phyloP scores from a whole-genome alignment of 2,888 invertebrate genomes.

The Chloroclysta siterata region DNA sequence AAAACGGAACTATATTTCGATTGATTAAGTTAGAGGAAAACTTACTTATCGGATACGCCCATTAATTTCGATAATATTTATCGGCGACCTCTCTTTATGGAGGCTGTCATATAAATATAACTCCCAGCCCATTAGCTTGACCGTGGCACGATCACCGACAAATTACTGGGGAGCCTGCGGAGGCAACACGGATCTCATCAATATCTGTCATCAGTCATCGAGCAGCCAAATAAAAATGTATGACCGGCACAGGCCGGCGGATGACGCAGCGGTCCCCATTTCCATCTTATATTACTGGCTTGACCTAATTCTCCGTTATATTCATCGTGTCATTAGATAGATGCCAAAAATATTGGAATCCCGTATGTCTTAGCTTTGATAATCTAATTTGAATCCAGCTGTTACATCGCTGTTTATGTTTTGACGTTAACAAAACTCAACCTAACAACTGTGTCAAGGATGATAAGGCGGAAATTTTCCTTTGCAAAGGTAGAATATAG shows the following conservation, averaged over 20 bases:
- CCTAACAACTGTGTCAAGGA: constrained; percentile 63
- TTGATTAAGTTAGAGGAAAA: constrained; percentile 52
- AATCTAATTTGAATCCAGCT: constrained; percentile 12
- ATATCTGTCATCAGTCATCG: constrained; percentile 78
- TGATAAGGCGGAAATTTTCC: constrained; percentile 68
- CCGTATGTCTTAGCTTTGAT: constrained; percentile 10
- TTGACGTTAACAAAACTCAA: constrained; percentile 40
- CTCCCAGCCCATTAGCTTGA: constrained; percentile 67
- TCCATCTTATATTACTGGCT: constrained; percentile 65
- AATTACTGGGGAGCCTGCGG: constrained; percentile 63
- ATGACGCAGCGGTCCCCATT: constrained; percentile 63
- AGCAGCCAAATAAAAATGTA: constrained; percentile 78
- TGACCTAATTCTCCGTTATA: constrained; percentile 68
- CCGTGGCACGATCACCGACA: constrained; percentile 58
- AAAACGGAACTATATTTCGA: constrained; percentile 47
- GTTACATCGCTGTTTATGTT: constrained; percentile 27
- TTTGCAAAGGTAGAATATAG: constrained; percentile 57
- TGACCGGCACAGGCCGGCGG: constrained; percentile 61
- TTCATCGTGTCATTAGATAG: constrained; percentile 49
- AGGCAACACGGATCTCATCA: constrained; percentile 69
- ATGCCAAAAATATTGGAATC: constrained; percentile 26
- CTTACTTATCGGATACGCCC: constrained; percentile 57
- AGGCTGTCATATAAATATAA: constrained; percentile 73
- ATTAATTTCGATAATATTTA: constrained; percentile 71
- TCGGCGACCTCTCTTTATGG: constrained; percentile 64